Evolutionary conservation across 2,113 vertebrate genomes (phyloP).

Genomic region (Halcyon malimbica): DNA sequence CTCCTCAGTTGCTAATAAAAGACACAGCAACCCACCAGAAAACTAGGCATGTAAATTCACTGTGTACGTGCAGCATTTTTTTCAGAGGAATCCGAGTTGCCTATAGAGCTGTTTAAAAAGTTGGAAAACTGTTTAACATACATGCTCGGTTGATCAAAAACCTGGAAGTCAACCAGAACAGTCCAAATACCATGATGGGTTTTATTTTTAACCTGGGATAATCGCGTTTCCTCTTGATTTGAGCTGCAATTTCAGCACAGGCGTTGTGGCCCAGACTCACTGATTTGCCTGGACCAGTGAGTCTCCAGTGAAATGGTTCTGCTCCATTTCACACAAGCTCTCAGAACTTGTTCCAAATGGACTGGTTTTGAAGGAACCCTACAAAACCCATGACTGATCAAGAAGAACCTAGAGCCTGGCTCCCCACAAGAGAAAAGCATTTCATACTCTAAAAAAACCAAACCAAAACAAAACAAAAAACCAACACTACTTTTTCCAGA

Average conservation of each 20-base stretch:
- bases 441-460: not conserved
- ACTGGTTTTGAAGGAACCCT: not conserved
- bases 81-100: not conserved
- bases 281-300: not conserved
- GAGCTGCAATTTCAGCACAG: not conserved
- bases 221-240: not conserved
- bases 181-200: not conserved
- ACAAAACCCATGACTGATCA: fast-evolving
- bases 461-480: no score
- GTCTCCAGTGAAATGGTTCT: not conserved
- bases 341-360: fast-evolving
- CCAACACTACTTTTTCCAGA: not conserved
- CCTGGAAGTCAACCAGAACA: not conserved
- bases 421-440: not conserved
- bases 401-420: not conserved
- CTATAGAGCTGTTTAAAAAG: not conserved
- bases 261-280: not conserved
- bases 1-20: not conserved
- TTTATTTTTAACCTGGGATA: not conserved
- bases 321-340: not conserved
- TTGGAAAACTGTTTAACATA: not conserved
- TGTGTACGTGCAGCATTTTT: not conserved
- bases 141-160: not conserved
- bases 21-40: not conserved
- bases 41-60: not conserved